These are phyloP conservation scores for Thereva unica DNA, from an alignment of 2,888 invertebrate species.

Conservation along the genomic window DNA sequence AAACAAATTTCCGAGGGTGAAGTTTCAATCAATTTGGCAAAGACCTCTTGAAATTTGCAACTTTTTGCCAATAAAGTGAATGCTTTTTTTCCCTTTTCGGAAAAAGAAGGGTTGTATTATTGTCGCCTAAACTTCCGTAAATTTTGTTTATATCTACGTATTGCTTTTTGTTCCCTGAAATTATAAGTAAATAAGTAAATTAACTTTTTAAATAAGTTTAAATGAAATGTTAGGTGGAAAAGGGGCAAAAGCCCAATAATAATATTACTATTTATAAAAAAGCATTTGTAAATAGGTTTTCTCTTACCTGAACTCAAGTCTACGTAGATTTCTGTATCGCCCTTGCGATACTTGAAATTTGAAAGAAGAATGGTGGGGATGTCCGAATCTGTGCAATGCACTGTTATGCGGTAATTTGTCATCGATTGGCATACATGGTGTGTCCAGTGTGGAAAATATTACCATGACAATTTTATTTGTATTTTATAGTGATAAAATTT, in stretches of 20 bases:
- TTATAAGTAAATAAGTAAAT: too few species aligned
- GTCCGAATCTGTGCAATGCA: constrained; percentile 6
- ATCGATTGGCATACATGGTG: neutral
- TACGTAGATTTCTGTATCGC: neutral
- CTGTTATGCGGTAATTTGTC: neutral
- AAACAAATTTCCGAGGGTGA: neutral
- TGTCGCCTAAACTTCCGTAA: neutral
- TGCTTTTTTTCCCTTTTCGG: neutral
- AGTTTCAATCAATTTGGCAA: neutral
- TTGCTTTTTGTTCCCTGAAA: too few species aligned
- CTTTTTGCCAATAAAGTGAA: constrained; percentile 2
- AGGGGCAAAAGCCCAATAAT: too few species aligned
- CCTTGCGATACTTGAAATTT: constrained; percentile 1
- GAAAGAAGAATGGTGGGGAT: neutral
- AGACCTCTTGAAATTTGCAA: too few species aligned
- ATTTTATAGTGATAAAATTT: too few species aligned
- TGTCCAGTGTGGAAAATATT: too few species aligned
- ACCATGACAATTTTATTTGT: too few species aligned
- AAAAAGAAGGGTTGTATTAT: neutral
- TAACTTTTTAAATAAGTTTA: too few species aligned
- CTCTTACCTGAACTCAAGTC: neutral
- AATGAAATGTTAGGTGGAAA: too few species aligned
- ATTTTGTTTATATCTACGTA: constrained; percentile 2
- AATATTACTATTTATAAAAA: too few species aligned
- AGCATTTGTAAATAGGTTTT: neutral